These are phyloP conservation scores for Nyctibius grandis DNA, from an alignment of 2,797 vertebrate genomes.

Conservation along the genomic window DNA sequence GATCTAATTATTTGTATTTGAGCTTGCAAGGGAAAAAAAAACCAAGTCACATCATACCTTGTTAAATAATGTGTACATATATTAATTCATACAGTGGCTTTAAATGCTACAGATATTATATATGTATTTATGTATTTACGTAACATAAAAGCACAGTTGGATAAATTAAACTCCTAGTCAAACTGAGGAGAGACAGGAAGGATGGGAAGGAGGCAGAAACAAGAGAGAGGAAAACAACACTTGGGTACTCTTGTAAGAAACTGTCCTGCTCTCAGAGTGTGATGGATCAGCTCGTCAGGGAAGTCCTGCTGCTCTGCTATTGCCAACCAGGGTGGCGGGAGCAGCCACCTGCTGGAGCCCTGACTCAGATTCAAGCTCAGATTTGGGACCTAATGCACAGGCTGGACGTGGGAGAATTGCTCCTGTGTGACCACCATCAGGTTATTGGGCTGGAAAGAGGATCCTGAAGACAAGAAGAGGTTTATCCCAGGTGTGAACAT, in stretches of 20 bases:
- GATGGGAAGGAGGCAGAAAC: neutral
- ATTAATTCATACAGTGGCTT: neutral
- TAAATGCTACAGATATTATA: neutral
- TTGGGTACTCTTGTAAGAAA: neutral
- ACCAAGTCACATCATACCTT: neutral
- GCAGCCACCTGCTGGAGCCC: fast-evolving
- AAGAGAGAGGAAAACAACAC: neutral
- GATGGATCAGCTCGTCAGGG: neutral
- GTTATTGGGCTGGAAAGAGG: neutral
- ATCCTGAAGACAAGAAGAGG: neutral
- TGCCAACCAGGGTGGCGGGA: neutral
- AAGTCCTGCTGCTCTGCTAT: neutral
- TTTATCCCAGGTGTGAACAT: neutral
- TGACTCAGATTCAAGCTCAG: neutral
- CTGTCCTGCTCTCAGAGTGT: fast-evolving
- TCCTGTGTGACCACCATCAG: neutral
- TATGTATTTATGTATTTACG: neutral
- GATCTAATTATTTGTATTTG: neutral
- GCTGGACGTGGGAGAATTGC: neutral
- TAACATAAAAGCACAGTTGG: neutral
- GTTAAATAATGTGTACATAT: neutral
- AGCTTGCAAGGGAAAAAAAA: neutral
- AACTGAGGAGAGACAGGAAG: neutral
- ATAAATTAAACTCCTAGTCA: neutral
- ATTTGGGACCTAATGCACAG: neutral